Evolutionary conservation across 2,888 invertebrate species (phyloP), one percentile per base, ranked within the genome.

Genomic region (Himalopsyche anomala): DNA sequence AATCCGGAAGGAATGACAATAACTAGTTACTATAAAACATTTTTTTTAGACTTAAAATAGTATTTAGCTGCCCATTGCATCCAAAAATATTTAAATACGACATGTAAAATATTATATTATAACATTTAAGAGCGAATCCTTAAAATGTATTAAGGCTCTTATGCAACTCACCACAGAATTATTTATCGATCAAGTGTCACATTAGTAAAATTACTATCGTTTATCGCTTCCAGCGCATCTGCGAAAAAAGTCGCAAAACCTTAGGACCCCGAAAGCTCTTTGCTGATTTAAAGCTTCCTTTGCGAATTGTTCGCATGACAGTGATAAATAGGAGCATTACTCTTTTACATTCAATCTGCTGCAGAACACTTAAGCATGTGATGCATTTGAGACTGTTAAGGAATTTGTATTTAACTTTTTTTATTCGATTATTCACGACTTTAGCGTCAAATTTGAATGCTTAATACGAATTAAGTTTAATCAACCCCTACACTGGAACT

Each of bases 251-350:
- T 15, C 36, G 19, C 19, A 36, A 74, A 69, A 36, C 9, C 5
- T 74, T 15, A 74, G 74, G 28, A 62, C 74, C 74, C 74, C 19
- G 5, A 74, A 74, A 74, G 36, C 74, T 36, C 15, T 74, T 74
- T 38, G 38, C 38, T 74, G 74, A 74, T 74, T 74, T 74, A 74
- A 74, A 74, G 74, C 74, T 74, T 74, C 74, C 74, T 74, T 74
- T 36, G 12, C 74, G 36, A 74, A 74, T 74, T 15, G 74, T 74
- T 36, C 4, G 4, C 5, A 11, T 36, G 74, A 36, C 74, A 36
- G 12, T 74, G 74, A 74, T 74, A 74, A 74, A 74, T 74, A 74
- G 74, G 19, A 36, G 15, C 36, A 74, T 74, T 74, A 38, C 74
- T 74, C 36, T 74, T 74, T 12, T 15, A 74, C 38, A 74, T 74